A percentile compares a stretch with the other conserved stretches of the same genome.
Evolutionary conservation across 2,113 vertebrate genomes (phyloP).

Genomic region (Struthio camelus): DNA sequence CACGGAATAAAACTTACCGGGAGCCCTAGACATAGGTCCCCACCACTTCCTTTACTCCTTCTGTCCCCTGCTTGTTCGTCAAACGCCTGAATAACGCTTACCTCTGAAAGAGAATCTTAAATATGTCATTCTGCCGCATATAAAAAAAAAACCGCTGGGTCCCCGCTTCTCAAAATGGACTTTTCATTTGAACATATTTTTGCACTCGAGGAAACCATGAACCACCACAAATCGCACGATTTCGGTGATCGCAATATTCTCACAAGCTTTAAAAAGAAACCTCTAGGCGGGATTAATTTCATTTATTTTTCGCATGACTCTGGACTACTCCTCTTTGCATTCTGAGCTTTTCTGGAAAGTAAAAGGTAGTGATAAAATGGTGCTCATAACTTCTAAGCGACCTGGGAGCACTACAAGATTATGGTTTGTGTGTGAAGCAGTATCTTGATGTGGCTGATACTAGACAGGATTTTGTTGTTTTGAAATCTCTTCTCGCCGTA

Average conservation of each 20-base stretch:
- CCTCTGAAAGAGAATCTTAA: background rate
- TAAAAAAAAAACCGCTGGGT: background rate
- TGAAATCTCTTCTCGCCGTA: background rate
- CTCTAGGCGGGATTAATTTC: background rate
- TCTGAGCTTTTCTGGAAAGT: conserved; percentile 42
- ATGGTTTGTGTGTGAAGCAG: conserved; percentile 6
- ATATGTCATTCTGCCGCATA: background rate
- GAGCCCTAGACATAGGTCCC: background rate
- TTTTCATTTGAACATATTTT: background rate
- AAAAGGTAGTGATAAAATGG: conserved; percentile 47
- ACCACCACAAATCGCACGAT: background rate
- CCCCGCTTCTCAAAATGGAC: background rate
- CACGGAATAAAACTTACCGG: background rate
- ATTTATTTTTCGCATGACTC: background rate
- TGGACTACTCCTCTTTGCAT: background rate
- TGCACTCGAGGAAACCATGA: background rate
- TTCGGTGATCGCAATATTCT: background rate
- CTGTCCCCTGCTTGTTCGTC: background rate
- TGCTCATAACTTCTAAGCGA: conserved; percentile 35
- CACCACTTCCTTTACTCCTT: background rate
- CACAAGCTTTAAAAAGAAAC: background rate
- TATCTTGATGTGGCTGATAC: conserved; percentile 21
- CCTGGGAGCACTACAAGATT: conserved; percentile 39
- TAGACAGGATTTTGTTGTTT: conserved; percentile 17
- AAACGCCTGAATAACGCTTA: background rate